Base-by-base conservation (phyloP, 2,797 vertebrate species). In the Ceyx erithaca region DNA sequence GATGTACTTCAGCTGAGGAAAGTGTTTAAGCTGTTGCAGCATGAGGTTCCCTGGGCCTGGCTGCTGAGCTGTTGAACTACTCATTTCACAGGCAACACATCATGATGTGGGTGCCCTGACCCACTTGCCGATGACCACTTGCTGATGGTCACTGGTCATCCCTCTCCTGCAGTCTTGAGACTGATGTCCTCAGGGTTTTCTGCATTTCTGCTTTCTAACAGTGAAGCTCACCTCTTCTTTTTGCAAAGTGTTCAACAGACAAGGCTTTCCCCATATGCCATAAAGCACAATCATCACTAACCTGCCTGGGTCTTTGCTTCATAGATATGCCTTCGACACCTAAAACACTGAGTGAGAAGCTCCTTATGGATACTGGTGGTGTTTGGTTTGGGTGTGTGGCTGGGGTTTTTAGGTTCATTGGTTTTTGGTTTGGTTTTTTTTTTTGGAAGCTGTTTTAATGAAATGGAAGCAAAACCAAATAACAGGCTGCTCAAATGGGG, bases 401-500 rank as follows among this genome's bases (percentile, higher is more conserved):
- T 94, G 75, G n/a, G 63, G 22, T 9, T 68, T 89, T 90, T 54
- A 64, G 30, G 25, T 66, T 90, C 80, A 23, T 14, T 30, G 17
- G 72, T 76, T 71, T 26, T 8, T 43, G 48, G 8, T 92, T 55
- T 78, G 16, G 2, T 48, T 79, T 70, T 4, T 14, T 41, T 93
- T 55, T 78, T 76, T 73, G 21, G 57, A 96, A 97, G 96, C 92
- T 14, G 20, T 83, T 96, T 86, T 91, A 95, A 90, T 43, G 69
- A 96, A 95, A 80, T 73, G 78, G 73, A 96, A 97, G 93, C 87
- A 96, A 95, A 97, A 89, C 70, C 77, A 92, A 91, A 80, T 43
- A 95, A 89, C 89, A 93, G 62, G 85, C 94, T 95, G 89, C 4
- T 51, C 75, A 91, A 96, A 95, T 9, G 78, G 94, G 95, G 95